Conservation (phyloP, 2,888 invertebrate species). For the Zaprionus lineosus region DNA sequence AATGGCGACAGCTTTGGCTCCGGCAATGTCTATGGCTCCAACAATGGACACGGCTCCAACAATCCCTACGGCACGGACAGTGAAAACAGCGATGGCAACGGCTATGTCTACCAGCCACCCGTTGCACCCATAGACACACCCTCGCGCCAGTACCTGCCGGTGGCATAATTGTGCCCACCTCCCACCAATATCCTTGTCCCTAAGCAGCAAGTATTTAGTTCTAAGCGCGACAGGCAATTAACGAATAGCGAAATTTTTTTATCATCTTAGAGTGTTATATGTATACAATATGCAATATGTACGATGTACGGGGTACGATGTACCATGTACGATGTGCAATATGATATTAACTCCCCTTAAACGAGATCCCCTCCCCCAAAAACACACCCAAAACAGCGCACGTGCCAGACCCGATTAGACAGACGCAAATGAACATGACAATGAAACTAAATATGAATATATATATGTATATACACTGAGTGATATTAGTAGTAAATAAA, state of each 20-base stretch:
- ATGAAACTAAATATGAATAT: constrained; percentile 55
- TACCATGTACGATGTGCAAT: too few relatives aligned
- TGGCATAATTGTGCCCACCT: constrained; percentile 55
- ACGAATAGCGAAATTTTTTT: constrained; percentile 53
- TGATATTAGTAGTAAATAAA: constrained; percentile 78
- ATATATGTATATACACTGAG: constrained; percentile 77
- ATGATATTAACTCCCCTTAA: constrained; percentile 7
- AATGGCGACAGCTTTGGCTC: neutral
- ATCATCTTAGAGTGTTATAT: constrained; percentile 71
- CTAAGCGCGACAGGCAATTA: constrained; percentile 62
- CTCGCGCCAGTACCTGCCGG: constrained; percentile 71
- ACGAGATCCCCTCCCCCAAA: constrained; percentile 5
- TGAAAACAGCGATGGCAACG: constrained; percentile 31
- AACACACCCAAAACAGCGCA: constrained; percentile 24
- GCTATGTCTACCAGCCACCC: constrained; percentile 75
- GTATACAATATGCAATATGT: constrained; percentile 50
- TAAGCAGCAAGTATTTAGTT: constrained; percentile 68
- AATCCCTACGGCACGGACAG: constrained; percentile 27
- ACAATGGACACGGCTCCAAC: neutral
- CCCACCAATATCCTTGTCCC: constrained; percentile 14
- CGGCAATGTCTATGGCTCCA: neutral
- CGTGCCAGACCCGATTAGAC: constrained; percentile 30
- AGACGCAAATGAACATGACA: constrained; percentile 39
- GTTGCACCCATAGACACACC: constrained; percentile 48
- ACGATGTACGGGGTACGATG: constrained; percentile 11